phyloP scores from a whole-genome alignment of 2,888 invertebrate species.

The Campoplex capitator region DNA sequence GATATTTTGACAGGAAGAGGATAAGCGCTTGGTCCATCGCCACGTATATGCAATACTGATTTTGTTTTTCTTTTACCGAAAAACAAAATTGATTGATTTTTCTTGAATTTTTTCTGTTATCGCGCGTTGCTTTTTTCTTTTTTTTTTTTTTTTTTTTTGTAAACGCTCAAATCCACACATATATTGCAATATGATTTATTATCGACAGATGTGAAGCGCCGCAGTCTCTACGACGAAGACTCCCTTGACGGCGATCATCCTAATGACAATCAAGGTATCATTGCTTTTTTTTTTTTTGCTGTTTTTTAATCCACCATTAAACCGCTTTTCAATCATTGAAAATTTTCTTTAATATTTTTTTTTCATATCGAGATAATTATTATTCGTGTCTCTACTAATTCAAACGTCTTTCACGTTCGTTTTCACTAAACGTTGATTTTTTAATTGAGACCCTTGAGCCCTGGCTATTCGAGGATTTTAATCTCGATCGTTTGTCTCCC shows the following conservation, averaged over 20 bases:
- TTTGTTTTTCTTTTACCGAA: not conserved
- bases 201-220: conserved; percentile 83
- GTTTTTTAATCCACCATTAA: conserved; percentile 35
- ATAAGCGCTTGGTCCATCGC: not conserved
- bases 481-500: not conserved
- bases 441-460: conserved; percentile 24
- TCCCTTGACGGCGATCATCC: conserved; percentile 83
- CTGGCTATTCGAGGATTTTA: conserved; percentile 2
- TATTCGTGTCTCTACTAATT: conserved; percentile 2
- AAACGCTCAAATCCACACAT: conserved; percentile 68
- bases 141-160: not conserved
- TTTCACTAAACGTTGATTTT: conserved; percentile 34
- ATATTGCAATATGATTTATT: conserved; percentile 79
- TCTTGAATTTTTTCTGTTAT: not conserved
- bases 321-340: not conserved
- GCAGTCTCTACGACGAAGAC: conserved; percentile 83
- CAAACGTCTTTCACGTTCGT: conserved; percentile 36
- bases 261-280: conserved; percentile 83
- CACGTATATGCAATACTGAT: not conserved
- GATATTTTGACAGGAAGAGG: not conserved
- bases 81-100: not conserved
- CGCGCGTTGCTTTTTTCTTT: no score
- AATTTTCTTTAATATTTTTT: not conserved
- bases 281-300: conserved; percentile 60
- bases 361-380: conserved; percentile 4